phyloP scores from a whole-genome alignment of 2,888 invertebrate species.

The Eupithecia subumbrata region DNA sequence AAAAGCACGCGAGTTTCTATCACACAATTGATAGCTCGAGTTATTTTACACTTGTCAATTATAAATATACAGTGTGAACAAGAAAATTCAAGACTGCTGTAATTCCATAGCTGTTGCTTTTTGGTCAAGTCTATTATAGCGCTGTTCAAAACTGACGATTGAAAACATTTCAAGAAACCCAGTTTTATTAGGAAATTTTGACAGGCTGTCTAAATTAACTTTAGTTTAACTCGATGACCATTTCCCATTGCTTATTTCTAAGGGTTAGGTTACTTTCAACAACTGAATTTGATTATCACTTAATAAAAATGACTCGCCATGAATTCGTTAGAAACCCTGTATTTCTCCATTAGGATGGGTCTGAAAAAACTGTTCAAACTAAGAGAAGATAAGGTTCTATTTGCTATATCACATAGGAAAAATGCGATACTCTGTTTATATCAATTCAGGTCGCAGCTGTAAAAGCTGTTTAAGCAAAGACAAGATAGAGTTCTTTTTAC shows the following conservation, averaged over 20 bases:
- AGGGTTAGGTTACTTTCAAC: constrained; percentile 21
- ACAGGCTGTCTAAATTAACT: background rate
- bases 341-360: background rate
- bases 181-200: background rate
- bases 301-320: background rate
- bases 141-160: background rate
- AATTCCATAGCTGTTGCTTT: background rate
- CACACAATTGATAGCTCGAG: constrained; percentile 10
- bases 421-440: background rate
- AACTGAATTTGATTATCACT: constrained; percentile 1
- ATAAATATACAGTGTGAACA: background rate
- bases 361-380: background rate
- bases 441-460: background rate
- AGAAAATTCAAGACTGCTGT: background rate
- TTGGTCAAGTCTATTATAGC: background rate
- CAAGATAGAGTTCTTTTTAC: background rate
- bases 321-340: background rate
- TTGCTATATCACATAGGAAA: background rate
- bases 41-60: background rate
- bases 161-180: constrained; percentile 4
- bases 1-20: constrained; percentile 5
- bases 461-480: background rate
- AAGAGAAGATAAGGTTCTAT: background rate
- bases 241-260: constrained; percentile 15
- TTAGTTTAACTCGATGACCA: background rate